Evolutionary conservation across 2,888 invertebrate genomes (phyloP), one percentile per base, ranked within the genome.

Genomic region (Pyrrhosoma nymphula): DNA sequence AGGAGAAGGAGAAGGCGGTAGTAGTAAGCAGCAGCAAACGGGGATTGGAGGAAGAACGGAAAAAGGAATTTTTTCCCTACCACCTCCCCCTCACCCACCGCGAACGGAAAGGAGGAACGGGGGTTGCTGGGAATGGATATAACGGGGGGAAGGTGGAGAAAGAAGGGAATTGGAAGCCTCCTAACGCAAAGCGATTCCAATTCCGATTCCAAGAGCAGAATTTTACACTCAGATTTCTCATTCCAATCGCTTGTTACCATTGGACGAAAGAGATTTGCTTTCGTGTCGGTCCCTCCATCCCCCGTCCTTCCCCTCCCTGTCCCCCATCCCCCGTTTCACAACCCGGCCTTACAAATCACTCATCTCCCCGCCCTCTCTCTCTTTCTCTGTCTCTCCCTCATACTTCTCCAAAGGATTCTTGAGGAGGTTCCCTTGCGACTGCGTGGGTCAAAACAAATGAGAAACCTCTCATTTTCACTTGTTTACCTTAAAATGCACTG

Each of bases 241-340:
- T 82, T 82, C 82, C 82, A 82, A 82, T 82, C 82, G 82, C 82
- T 82, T 82, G 82, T 82, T 82, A 82, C 82, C 82, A 82, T 82
- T 82, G 82, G 82, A 82, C 82, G 82, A 82, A 35, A 16, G 35
- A 35, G 82, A 82, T 82, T 82, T 82, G 82, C 82, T 82, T 82
- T 35, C 82, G 35, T 82, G 69, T n/a, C 26, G n/a, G 69, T 69
- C 23, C 8, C 3, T 69, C 69, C 69, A 23, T 69, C n/a, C 23
- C 60, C 18, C 60, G 4, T 60, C 60, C 23, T 18, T 8, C 47
- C 47, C 69, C n/a, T 69, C 20, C n/a, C 69, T 26, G 26, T 8
- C 35, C 14, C 35, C 82, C 82, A 3, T 82, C 82, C 35, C 82
- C 82, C 35, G 14, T 82, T 82, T 16, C 82, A 16, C 26, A 69